phyloP scores from a whole-genome alignment of 1,140 invertebrate genomes.

The Habropoda laboriosa region DNA sequence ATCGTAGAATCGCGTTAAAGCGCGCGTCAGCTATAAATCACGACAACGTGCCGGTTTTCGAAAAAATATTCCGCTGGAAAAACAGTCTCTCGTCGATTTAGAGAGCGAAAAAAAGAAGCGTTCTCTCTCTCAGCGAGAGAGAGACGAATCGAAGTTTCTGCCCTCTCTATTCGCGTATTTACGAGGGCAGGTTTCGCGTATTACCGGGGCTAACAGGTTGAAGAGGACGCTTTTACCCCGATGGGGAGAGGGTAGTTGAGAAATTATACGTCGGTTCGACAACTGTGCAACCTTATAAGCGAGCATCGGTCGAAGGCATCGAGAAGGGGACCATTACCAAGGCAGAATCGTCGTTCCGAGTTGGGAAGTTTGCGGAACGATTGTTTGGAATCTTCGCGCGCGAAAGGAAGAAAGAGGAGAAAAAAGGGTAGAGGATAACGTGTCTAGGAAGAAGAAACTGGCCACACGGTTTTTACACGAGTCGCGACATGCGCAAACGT shows the following conservation, averaged over 20 bases:
- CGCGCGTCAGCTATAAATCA: background rate
- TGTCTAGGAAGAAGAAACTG: too few species aligned
- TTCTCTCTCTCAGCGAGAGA: too few species aligned
- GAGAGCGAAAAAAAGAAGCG: too few species aligned
- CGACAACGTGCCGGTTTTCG: background rate
- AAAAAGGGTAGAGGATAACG: too few species aligned
- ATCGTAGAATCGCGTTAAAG: background rate
- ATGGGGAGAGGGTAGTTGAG: background rate
- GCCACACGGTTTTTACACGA: background rate
- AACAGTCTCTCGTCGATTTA: too few species aligned
- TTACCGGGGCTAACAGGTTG: background rate
- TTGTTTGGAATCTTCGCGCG: conserved; percentile 6
- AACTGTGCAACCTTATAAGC: conserved; percentile 11
- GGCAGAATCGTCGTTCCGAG: conserved; percentile 27
- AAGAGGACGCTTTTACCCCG: background rate
- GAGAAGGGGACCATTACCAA: conserved; percentile 15
- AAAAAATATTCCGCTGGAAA: background rate
- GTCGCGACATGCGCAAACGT: conserved; percentile 12
- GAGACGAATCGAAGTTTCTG: too few species aligned
- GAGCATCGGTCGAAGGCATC: background rate
- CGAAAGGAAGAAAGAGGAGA: background rate
- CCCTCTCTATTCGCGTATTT: too few species aligned
- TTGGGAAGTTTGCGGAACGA: conserved; percentile 15
- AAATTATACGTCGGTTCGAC: conserved; percentile 2
- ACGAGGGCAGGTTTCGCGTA: background rate